phyloP scores from a whole-genome alignment of 2,797 vertebrate genomes.

The Rhinoraja longicauda region DNA sequence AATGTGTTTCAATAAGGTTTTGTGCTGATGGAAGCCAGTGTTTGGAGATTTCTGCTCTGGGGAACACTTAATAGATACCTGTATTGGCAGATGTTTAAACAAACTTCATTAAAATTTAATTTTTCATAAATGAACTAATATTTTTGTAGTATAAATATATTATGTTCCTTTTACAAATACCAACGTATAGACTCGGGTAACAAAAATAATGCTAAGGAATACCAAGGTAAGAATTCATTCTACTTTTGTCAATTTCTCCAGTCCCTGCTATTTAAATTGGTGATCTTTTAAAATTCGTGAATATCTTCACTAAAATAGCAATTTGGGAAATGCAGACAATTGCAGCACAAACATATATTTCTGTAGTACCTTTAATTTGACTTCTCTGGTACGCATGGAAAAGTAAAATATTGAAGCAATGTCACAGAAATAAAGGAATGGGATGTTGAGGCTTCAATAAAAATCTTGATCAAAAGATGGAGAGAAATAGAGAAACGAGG shows the following conservation, averaged over 20 bases:
- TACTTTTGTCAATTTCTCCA: not conserved
- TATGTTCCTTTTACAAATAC: not conserved
- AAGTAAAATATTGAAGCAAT: not conserved
- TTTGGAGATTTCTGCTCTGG: not conserved
- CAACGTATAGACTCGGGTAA: not conserved
- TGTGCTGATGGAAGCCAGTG: not conserved
- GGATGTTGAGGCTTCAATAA: not conserved
- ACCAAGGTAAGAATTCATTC: not conserved
- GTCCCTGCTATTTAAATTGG: not conserved
- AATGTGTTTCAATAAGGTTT: not conserved
- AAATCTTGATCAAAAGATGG: too few relatives aligned
- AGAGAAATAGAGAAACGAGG: too few relatives aligned
- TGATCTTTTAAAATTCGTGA: not conserved
- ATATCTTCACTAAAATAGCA: not conserved
- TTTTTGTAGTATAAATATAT: not conserved
- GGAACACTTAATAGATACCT: not conserved
- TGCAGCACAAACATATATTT: not conserved
- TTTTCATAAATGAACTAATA: not conserved
- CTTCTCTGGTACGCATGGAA: not conserved
- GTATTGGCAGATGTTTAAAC: not conserved
- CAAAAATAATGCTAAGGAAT: not conserved
- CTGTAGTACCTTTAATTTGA: not conserved
- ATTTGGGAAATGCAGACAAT: not conserved
- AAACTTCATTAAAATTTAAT: not conserved
- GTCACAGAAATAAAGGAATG: not conserved